Evolutionary conservation across 1,140 invertebrate species (phyloP), one percentile per base, ranked within the genome.

Genomic region (Pentalonia nigronervosa): DNA sequence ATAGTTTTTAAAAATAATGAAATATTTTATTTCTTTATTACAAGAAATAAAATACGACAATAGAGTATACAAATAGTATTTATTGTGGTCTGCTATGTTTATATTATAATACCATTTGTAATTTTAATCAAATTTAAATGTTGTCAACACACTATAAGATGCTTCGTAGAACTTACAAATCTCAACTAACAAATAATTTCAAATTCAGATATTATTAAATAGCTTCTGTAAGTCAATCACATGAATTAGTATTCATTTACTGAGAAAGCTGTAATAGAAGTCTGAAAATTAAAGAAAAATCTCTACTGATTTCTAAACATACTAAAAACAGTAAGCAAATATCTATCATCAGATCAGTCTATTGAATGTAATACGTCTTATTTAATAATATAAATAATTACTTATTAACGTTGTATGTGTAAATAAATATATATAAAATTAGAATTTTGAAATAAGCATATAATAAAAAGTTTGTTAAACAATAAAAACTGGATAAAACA

Each of bases 191-290:
- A 2, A 3, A 53, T 53, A 53, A 21, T 21, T 53, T 23, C 3
- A 41, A 53, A 7, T 36, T 90, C 89, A 90, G 89, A 67, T 90
- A 45, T 84, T 89, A 50, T 48, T 53, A 83, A 83, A 92, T 92
- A 67, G 90, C 67, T 92, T 36, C 90, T 76, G 90, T 83, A 76
- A 92, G 34, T 34, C 83, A 45, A 92, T 92, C 90, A 92, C 11
- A 81, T 90, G 9, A 67, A 48, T 47, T 76, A 9, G 36, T 50
- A 8, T n/a, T 21, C 50, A 34, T 48, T 7, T 7, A 88, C 30
- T 2, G 50, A 48, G 45, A 14, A 50, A 86, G 17, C 2, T 25
- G 9, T 20, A 50, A 11, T 1, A 87, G 3, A 88, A n/a, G 7
- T 6, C n/a, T 14, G 30, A 14, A 50, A 50, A 50, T 88, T n/a